phyloP scores from a whole-genome alignment of 2,113 vertebrate genomes.

The Orthonyx spaldingii region DNA sequence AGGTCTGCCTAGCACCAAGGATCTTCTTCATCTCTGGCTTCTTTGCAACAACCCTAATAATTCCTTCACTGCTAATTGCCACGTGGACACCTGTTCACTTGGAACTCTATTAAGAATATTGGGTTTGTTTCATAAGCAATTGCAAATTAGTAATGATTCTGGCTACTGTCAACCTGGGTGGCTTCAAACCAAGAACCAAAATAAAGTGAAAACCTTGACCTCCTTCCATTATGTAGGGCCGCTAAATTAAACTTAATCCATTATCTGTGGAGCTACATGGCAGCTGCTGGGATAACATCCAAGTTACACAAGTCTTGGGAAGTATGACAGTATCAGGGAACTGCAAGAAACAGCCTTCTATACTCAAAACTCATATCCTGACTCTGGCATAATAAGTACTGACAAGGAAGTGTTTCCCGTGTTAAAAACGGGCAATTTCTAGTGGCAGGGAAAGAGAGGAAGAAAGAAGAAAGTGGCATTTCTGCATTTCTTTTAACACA shows the following conservation, averaged over 20 bases:
- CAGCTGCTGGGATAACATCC: conserved; percentile 17
- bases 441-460: neutral
- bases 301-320: neutral
- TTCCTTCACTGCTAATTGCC: neutral
- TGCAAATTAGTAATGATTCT: conserved; percentile 9
- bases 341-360: neutral
- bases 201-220: conserved; percentile 23
- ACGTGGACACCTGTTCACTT: neutral
- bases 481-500: neutral
- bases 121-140: neutral
- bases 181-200: neutral
- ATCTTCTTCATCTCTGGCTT: neutral
- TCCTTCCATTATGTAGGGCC: neutral
- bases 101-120: neutral
- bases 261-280: neutral
- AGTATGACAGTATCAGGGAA: neutral
- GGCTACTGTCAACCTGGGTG: neutral
- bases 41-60: neutral
- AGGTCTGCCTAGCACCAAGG: neutral
- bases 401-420: neutral
- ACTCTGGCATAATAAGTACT: neutral
- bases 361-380: neutral
- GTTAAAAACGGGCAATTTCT: neutral
- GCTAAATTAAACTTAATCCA: neutral
- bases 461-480: neutral